A percentile compares a stretch with the other conserved stretches of the same genome.
Conservation (phyloP, 1,140 invertebrate species). For the Matsumurasca onukii region DNA sequence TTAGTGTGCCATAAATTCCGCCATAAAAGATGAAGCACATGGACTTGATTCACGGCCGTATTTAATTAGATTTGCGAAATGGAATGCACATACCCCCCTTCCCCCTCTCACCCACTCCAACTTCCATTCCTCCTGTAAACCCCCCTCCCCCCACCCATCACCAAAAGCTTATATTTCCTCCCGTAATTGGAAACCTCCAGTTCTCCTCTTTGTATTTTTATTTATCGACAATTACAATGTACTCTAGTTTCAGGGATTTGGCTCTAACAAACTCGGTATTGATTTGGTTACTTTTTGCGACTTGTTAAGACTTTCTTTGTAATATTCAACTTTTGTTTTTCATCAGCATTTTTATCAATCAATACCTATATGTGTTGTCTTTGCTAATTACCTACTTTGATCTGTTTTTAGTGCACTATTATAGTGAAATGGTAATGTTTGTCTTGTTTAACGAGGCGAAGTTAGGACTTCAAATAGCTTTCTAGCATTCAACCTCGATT, state of each 20-base stretch:
- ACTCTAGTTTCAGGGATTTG: neutral
- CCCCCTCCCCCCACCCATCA: neutral
- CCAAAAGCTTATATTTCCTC: constrained; percentile 24
- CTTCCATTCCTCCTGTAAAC: neutral
- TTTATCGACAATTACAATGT: constrained; percentile 19
- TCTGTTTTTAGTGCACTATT: no score
- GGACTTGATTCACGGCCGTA: constrained; percentile 6
- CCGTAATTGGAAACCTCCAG: constrained; percentile 17
- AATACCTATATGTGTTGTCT: no score
- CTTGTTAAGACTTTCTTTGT: no score
- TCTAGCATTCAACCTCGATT: no score
- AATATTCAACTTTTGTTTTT: no score
- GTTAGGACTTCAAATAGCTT: no score
- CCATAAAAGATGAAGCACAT: constrained; percentile 24
- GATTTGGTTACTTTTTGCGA: neutral
- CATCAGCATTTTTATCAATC: no score
- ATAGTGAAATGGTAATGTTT: no score
- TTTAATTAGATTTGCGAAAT: constrained; percentile 26
- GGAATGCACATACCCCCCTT: constrained; percentile 20
- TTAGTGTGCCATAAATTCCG: constrained; percentile 20
- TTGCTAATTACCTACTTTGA: no score
- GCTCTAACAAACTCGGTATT: neutral
- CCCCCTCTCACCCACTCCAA: neutral
- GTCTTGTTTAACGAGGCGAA: no score
- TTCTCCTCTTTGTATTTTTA: constrained; percentile 23